Evolutionary conservation across 2,888 invertebrate species (phyloP).

Genomic region (Sphaerophoria taeniata): DNA sequence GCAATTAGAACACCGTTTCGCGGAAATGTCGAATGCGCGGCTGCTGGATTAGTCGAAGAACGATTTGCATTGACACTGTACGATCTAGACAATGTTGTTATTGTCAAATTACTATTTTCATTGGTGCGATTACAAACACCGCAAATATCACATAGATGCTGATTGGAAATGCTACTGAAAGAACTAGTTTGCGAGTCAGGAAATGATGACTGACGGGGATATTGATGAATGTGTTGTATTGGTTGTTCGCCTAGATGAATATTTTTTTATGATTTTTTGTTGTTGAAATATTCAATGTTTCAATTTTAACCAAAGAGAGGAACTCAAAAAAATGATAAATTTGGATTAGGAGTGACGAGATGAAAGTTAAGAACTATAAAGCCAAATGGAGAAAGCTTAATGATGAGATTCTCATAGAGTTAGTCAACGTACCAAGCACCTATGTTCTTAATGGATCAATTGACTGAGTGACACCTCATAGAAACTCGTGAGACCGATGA

Average conservation of each 20-base stretch:
- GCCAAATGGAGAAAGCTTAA: no score
- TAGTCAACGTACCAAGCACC: no score
- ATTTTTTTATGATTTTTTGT: conserved; percentile 28
- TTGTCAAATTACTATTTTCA: conserved; percentile 82
- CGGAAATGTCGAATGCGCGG: conserved; percentile 79
- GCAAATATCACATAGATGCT: conserved; percentile 76
- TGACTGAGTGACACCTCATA: no score
- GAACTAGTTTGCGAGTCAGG: conserved; percentile 75
- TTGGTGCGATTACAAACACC: conserved; percentile 83
- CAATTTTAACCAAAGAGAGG: conserved; percentile 6
- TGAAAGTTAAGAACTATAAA: no score
- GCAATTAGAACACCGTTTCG: conserved; percentile 86
- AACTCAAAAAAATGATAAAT: no score
- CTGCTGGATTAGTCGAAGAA: conserved; percentile 60
- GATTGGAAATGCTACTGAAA: conserved; percentile 72
- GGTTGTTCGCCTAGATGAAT: conserved; percentile 69
- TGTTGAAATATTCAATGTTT: conserved; percentile 20
- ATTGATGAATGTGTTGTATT: conserved; percentile 73
- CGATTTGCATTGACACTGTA: conserved; percentile 75
- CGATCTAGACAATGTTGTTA: conserved; percentile 81
- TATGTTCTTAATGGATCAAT: no score
- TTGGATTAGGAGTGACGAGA: no score
- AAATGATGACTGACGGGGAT: conserved; percentile 76
- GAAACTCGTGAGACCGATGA: no score
- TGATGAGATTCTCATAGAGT: no score